Base-by-base conservation (phyloP, 2,888 invertebrate genomes). In the Chesias legatella region DNA sequence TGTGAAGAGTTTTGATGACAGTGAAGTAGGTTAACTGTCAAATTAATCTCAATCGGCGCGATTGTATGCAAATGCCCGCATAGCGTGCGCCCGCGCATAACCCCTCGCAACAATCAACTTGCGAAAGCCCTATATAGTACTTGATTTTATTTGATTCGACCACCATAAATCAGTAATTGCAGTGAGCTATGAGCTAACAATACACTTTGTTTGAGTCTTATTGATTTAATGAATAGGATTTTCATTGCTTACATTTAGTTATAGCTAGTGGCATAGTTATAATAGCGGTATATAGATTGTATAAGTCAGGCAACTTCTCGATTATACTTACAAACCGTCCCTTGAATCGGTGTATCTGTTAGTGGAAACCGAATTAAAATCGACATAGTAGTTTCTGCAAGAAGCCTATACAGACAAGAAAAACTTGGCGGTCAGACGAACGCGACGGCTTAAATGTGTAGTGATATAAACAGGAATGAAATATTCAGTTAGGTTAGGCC, bases 21-120 rank as follows among this genome's bases (percentile, higher is more conserved):
- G 41, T 53, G 22, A 74, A 73, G 56, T 73, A 56, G 70, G 73
- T 70, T 67, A 70, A 53, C 48, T 51, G 56, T 51, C 48, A 63
- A 69, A 68, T 72, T 65, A 69, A 67, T 71, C 61, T 62, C 48
- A 44, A 56, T 60, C 22, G 50, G 56, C 45, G 38, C 64, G 63
- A 77, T 78, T 78, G 73, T 73, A 80, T 77, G 78, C 60, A 67
- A 82, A 82, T 78, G 64, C 81, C 82, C 81, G 79, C 78, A 83
- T 82, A 57, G 57, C 60, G 62, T 65, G 69, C 67, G 65, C 59
- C 47, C 28, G 62, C 67, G 63, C 62, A 59, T 34, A 34, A 8
- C 33, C 31, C 37, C 10, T 23, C 30, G 29, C 11, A 7, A 21
- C 30, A 40, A 35, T 32, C 27, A 30, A 36, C 49, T 55, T 50